Evolutionary conservation across 1,140 invertebrate genomes (phyloP), one percentile per base, ranked within the genome.

Genomic region (Epicauta chinensis): DNA sequence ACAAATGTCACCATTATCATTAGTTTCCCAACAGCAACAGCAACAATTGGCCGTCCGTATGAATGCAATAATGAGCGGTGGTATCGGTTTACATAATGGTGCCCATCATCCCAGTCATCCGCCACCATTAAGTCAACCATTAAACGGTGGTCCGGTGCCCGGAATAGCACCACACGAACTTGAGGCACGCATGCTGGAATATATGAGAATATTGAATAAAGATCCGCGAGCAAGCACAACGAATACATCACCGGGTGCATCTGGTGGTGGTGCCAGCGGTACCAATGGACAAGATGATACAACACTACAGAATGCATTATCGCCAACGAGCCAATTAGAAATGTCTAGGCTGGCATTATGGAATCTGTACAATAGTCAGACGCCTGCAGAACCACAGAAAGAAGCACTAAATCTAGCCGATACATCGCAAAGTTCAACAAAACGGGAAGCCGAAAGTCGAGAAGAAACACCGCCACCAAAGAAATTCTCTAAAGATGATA

Each of bases 331-430:
- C 47, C 82, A 81, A 3, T 68, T 87, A 9, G 86, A 89, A 56
- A 79, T 89, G 71, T 83, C 83, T 0, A 77, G 86, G 30, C 75
- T 91, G 43, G 85, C 85, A 0, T 71, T 91, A 1, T 91, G 87
- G 86, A 89, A 85, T 61, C 75, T 91, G 61, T 91, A 89, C 70
- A 86, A 84, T 68, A 84, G 82, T 37, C 59, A 61, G 35, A 69
- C 74, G 0, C 70, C 71, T 45, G 55, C 70, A 39, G 77, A 78
- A 64, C 76, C 77, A 32, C 78, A 77, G 67, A 76, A 77, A 59
- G 80, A 81, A 69, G 79, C 79, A 5, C 61, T 81, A 40, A 82
- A 81, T 64, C 69, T 83, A 2, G 77, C 78, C 37, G 80, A 82
- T 56, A 31, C 65, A 23, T 67, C 43, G 63, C 66, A 70, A 29